Evolutionary conservation across 1,140 invertebrate species (phyloP).

Genomic region (Bombus pascuorum): DNA sequence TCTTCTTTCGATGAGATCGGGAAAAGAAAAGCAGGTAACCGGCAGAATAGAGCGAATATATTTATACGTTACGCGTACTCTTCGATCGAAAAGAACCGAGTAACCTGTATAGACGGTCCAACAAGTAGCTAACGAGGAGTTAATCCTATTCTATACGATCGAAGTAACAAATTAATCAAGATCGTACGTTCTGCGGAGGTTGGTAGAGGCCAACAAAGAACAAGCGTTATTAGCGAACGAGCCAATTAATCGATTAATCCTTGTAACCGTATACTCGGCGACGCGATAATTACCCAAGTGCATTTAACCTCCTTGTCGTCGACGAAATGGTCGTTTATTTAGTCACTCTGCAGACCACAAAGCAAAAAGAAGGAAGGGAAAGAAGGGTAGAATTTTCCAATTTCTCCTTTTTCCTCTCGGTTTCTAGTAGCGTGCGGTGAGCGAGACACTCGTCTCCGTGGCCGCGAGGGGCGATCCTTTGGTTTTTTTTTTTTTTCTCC

Average conservation of each 20-base stretch:
- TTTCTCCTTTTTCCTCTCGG: slow-evolving; percentile 18
- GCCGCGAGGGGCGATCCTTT: slow-evolving; percentile 33
- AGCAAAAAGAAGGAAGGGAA: not conserved
- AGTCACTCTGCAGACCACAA: not conserved
- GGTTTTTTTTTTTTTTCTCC: not conserved
- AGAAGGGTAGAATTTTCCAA: slow-evolving; percentile 15
- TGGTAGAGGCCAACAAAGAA: not conserved
- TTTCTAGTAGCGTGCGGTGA: not conserved
- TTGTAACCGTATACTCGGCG: not conserved
- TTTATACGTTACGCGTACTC: not conserved
- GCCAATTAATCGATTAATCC: slow-evolving; percentile 38
- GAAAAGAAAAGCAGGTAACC: not conserved
- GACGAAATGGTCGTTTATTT: slow-evolving; percentile 7
- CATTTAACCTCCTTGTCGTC: not conserved
- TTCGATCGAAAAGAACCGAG: not conserved
- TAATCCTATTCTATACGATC: not conserved
- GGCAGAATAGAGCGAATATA: not conserved
- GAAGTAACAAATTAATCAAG: slow-evolving; percentile 8
- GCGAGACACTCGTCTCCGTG: slow-evolving; percentile 3
- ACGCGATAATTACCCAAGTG: not conserved
- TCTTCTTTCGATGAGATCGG: not conserved
- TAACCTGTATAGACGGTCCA: not conserved
- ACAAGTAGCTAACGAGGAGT: not conserved
- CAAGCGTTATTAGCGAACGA: slow-evolving; percentile 23
- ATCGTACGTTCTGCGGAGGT: not conserved